A percentile compares a stretch with the other conserved stretches of the same genome.
Evolutionary conservation across 2,797 vertebrate species (phyloP).

Genomic region (Pristis pectinata): DNA sequence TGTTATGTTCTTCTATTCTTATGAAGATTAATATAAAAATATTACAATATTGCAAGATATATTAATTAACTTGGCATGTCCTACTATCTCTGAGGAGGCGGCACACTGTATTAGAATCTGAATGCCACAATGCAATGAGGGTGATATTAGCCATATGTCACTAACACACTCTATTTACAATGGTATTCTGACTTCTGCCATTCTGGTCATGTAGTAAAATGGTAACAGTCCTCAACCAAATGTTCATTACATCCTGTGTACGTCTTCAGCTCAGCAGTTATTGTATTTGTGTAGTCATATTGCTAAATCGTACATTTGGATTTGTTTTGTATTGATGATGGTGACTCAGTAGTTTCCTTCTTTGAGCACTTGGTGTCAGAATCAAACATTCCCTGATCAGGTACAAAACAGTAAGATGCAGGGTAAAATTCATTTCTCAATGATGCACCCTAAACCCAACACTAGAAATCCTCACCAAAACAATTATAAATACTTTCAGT

Average conservation of each 20-base stretch:
- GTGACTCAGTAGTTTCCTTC: not conserved
- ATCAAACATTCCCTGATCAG: not conserved
- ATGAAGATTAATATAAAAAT: not conserved
- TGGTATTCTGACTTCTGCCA: not conserved
- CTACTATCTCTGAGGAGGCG: not conserved
- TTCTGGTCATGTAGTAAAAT: not conserved
- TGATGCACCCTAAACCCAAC: not conserved
- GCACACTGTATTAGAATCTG: not conserved
- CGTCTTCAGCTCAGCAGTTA: not conserved
- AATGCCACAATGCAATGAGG: not conserved
- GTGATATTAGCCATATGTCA: not conserved
- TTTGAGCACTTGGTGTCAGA: not conserved
- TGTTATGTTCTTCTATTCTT: no score
- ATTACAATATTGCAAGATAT: not conserved
- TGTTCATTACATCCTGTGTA: not conserved
- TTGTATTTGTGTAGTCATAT: not conserved
- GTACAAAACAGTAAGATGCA: not conserved
- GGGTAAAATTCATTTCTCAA: not conserved
- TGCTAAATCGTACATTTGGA: not conserved
- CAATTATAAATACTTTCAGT: not conserved
- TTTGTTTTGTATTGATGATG: not conserved
- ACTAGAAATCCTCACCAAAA: not conserved
- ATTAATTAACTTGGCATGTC: not conserved
- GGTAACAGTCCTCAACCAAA: not conserved
- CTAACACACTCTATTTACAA: not conserved